phyloP scores from a whole-genome alignment of 2,113 vertebrate species.

The Shinisaurus crocodilurus region DNA sequence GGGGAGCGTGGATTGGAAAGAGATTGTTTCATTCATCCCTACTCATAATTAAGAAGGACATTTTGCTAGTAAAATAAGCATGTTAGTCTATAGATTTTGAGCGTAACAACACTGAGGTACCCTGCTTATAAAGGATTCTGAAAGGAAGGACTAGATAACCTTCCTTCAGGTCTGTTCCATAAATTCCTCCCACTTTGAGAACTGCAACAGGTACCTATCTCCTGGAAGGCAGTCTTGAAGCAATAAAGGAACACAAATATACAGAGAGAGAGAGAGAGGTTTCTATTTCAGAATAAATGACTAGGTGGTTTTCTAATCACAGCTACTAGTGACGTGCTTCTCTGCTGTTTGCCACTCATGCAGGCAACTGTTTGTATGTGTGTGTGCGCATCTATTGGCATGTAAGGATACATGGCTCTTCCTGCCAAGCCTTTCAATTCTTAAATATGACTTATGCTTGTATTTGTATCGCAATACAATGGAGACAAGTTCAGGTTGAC shows the following conservation, averaged over 20 bases:
- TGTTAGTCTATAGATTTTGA: not conserved
- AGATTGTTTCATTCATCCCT: not conserved
- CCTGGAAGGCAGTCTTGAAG: not conserved
- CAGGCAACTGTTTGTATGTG: not conserved
- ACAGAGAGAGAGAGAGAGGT: not conserved
- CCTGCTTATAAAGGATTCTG: not conserved
- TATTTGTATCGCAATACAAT: conserved; percentile 78
- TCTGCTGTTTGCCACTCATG: not conserved
- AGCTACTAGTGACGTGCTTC: no score
- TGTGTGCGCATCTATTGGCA: not conserved
- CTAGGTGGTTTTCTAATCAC: not conserved
- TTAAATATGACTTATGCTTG: conserved; percentile 42
- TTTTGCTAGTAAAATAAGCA: not conserved
- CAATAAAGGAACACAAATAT: not conserved
- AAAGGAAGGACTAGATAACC: not conserved
- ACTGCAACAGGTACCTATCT: not conserved
- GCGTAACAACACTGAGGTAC: not conserved
- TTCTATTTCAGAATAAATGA: not conserved
- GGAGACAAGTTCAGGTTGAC: conserved; percentile 78
- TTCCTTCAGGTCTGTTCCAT: not conserved
- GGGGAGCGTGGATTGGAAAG: not conserved
- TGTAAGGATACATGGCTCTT: not conserved
- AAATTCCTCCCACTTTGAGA: not conserved
- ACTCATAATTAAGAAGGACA: not conserved
- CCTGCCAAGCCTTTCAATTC: conserved; percentile 23